These are phyloP conservation scores for Sparus aurata DNA, from an alignment of 2,797 vertebrate species.

Conservation along the genomic window DNA sequence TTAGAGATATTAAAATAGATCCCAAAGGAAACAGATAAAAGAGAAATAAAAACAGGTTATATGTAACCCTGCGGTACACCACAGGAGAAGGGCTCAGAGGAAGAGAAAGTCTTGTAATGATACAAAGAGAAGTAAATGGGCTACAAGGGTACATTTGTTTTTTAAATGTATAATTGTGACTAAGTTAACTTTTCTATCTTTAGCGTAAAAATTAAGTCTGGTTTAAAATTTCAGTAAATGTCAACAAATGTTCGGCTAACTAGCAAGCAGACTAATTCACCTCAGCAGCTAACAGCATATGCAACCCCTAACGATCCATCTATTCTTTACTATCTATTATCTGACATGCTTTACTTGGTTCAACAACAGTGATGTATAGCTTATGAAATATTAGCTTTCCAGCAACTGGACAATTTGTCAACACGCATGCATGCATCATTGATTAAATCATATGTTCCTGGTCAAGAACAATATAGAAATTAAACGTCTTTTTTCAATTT, in stretches of 20 bases:
- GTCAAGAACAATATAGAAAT: neutral
- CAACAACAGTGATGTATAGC: neutral
- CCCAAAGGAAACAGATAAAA: no score
- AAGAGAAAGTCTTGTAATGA: neutral
- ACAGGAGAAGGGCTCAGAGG: neutral
- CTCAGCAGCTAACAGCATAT: neutral
- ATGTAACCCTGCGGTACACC: no score
- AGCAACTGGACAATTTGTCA: neutral
- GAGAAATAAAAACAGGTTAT: no score
- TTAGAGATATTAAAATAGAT: neutral
- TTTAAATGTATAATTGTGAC: neutral
- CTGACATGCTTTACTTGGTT: neutral
- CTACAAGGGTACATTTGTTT: neutral
- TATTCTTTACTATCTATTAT: neutral
- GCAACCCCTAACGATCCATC: no score
- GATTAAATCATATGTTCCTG: neutral
- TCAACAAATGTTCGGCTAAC: neutral
- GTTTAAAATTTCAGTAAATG: neutral
- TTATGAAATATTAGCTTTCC: neutral
- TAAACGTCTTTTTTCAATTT: neutral
- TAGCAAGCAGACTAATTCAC: neutral
- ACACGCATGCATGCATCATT: neutral
- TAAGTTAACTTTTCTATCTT: neutral
- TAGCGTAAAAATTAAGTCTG: neutral
- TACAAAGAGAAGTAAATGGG: neutral